phyloP scores from a whole-genome alignment of 2,113 vertebrate species.

The Pionites leucogaster region DNA sequence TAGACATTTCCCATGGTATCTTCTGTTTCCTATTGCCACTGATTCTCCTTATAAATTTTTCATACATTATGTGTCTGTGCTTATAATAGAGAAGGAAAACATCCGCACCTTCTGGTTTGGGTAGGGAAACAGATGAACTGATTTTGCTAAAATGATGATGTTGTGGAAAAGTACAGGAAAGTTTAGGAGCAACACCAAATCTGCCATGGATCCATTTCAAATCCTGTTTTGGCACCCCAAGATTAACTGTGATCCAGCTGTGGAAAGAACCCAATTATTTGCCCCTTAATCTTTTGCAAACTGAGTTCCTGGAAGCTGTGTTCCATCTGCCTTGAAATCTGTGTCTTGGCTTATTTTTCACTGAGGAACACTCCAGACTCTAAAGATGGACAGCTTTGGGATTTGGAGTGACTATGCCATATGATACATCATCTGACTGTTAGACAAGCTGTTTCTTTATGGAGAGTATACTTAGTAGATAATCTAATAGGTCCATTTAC shows the following conservation, averaged over 20 bases:
- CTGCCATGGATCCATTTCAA: not conserved
- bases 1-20: not conserved
- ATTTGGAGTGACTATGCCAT: conserved; percentile 33
- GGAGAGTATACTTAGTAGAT: conserved; percentile 2
- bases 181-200: not conserved
- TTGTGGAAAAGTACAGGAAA: conserved; percentile 22
- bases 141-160: not conserved
- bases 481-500: conserved; percentile 28
- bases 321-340: conserved; percentile 58
- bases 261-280: conserved; percentile 43
- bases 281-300: conserved; percentile 35
- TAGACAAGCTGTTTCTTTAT: conserved; percentile 23
- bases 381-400: conserved; percentile 43
- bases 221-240: conserved; percentile 18
- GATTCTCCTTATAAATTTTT: conserved; percentile 14
- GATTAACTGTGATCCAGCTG: conserved; percentile 48
- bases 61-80: not conserved
- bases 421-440: conserved; percentile 39
- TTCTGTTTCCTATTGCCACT: not conserved
- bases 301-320: not conserved
- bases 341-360: conserved; percentile 44
- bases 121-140: conserved; percentile 5
- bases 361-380: not conserved
- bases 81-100: conserved; percentile 21
- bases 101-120: conserved; percentile 8